phyloP scores from a whole-genome alignment of 2,113 vertebrate species.

The Rutilus rutilus region DNA sequence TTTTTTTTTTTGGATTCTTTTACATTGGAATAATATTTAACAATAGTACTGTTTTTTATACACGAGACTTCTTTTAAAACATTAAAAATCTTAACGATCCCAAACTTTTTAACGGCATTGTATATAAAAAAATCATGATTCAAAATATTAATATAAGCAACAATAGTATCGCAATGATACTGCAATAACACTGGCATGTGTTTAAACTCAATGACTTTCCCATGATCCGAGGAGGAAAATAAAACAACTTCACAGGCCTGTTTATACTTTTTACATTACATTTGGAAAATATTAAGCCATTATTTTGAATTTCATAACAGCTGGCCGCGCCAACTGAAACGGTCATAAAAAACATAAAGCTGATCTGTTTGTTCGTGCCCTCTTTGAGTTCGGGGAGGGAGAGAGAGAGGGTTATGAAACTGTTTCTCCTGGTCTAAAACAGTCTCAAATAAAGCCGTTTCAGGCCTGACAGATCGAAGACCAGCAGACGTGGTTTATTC shows the following conservation, averaged over 20 bases:
- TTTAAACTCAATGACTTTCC: constrained; percentile 61
- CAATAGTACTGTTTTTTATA: no score
- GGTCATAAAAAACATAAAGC: constrained; percentile 74
- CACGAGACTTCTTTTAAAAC: no score
- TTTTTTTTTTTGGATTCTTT: no score
- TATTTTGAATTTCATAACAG: constrained; percentile 77
- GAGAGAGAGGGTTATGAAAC: not conserved
- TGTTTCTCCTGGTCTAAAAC: not conserved
- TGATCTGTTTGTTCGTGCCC: constrained; percentile 68
- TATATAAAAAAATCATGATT: no score
- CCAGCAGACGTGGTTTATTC: not conserved
- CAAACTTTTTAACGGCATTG: no score
- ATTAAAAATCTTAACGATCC: no score
- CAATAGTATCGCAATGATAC: no score
- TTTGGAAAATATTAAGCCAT: constrained; percentile 81
- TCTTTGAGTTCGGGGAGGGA: constrained; percentile 54
- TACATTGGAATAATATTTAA: no score
- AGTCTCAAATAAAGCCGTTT: not conserved
- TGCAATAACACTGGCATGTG: not conserved
- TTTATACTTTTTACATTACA: constrained; percentile 72
- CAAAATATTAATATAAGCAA: no score
- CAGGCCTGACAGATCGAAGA: not conserved
- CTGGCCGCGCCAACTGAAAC: constrained; percentile 66
- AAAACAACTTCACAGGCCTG: constrained; percentile 57
- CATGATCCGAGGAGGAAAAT: constrained; percentile 65